Conservation (phyloP, 2,797 vertebrate species). For the Phalanger gymnotis region DNA sequence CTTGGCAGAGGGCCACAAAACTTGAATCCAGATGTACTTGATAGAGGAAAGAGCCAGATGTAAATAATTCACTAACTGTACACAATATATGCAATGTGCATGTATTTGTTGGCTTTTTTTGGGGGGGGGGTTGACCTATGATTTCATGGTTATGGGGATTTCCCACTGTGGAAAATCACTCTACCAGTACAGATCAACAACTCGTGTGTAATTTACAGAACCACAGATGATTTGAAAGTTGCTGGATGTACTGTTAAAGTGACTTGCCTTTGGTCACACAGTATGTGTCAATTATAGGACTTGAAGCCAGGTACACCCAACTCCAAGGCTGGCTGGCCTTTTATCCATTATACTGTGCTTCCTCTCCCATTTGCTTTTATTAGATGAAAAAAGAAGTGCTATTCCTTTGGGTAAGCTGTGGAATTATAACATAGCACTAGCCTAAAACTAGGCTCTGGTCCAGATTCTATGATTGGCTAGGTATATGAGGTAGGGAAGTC, state of each 20-base stretch:
- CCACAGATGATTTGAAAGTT: not conserved
- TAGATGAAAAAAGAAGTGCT: not conserved
- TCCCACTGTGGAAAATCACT: not conserved
- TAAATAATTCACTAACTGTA: slow-evolving; percentile 73
- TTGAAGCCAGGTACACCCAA: not conserved
- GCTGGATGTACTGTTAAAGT: not conserved
- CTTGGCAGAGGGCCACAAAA: slow-evolving; percentile 71
- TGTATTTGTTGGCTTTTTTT: slow-evolving; percentile 37
- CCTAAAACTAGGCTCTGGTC: not conserved
- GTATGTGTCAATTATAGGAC: not conserved
- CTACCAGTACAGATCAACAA: not conserved
- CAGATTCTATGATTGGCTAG: not conserved
- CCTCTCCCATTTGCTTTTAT: not conserved
- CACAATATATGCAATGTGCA: not conserved
- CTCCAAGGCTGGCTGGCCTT: not conserved
- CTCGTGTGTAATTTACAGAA: not conserved
- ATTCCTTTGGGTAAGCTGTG: not conserved
- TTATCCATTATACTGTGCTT: not conserved
- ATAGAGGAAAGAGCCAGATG: slow-evolving; percentile 72
- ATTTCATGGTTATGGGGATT: not conserved
- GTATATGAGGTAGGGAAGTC: not conserved
- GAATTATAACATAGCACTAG: not conserved
- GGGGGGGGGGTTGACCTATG: slow-evolving; percentile 16
- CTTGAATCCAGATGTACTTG: slow-evolving; percentile 62
- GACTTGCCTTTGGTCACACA: not conserved